phyloP scores from a whole-genome alignment of 1,140 invertebrate genomes.

The Monomorium pharaonis region DNA sequence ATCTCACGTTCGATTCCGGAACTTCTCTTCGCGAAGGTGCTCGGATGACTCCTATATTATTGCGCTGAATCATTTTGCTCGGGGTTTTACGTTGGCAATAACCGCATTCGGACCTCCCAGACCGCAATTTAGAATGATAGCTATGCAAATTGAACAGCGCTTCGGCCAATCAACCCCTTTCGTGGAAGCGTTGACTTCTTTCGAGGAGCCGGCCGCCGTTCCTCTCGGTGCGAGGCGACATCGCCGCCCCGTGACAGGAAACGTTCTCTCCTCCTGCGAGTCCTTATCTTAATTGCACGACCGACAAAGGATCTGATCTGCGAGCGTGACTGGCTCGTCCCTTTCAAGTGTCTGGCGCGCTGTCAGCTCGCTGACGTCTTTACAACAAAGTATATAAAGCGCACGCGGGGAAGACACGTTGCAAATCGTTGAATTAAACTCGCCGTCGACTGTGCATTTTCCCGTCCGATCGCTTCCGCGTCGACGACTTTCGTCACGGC shows the following conservation, averaged over 20 bases:
- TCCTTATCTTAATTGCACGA: constrained; percentile 60
- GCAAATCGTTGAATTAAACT: constrained; percentile 74
- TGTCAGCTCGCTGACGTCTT: constrained; percentile 71
- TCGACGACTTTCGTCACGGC: constrained; percentile 14
- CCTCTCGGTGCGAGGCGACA: constrained; percentile 15
- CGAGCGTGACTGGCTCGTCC: constrained; percentile 71
- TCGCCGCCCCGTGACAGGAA: constrained; percentile 47
- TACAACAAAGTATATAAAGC: constrained; percentile 67
- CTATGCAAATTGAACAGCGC: constrained; percentile 59
- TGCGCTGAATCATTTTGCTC: constrained; percentile 40
- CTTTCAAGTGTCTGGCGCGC: constrained; percentile 70
- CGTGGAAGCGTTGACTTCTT: constrained; percentile 46
- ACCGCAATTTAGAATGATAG: constrained; percentile 54
- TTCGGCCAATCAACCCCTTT: constrained; percentile 59
- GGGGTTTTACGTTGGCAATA: constrained; percentile 15
- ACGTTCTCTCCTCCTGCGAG: constrained; percentile 43
- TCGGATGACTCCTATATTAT: constrained; percentile 11
- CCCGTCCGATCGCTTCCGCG: constrained; percentile 40
- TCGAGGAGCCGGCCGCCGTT: background rate
- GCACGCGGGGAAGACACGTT: constrained; percentile 59
- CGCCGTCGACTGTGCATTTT: constrained; percentile 43
- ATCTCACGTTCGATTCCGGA: background rate
- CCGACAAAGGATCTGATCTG: constrained; percentile 67
- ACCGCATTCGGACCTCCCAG: constrained; percentile 46
- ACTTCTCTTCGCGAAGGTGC: background rate